Base-by-base conservation (phyloP, 35 echinoderm and acorn worm species). In the Ophioderma brevispina region DNA sequence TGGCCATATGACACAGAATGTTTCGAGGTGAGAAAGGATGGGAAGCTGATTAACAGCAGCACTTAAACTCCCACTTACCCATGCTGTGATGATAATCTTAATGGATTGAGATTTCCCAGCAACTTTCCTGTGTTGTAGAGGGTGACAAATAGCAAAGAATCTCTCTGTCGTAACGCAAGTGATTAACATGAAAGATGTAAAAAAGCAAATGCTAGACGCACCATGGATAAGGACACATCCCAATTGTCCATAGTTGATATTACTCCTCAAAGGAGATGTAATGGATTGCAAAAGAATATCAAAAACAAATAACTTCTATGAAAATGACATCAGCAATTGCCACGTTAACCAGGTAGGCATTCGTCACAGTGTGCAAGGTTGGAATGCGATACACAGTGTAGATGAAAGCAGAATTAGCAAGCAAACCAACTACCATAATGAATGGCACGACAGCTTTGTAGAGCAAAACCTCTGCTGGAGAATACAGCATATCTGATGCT, bases 81-180 rank as follows among this genome's bases (percentile, higher is more conserved):
- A 85, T 31, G 49, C 15, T 52, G 63, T 33, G 0, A 40, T 37
- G 70, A 85, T 38, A 23, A 85, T 31, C 33, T 35, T 33, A 15
- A 36, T 36, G 10, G 83, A 64, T 19, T 33, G 83, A 35, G 35
- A 21, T 35, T 40, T 52, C 0, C 83, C 52, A 21, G 49, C 32
- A 13, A 85, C 63, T 11, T 23, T 6, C 15, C 31, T 31, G 70
- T 59, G 50, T 85, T 64, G 39, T 19, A 85, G 14, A 0, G 83
- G 83, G 39, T 75, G 83, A 70, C 83, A 85, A 15, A 85, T 52
- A 13, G 32, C 43, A 8, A 36, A 37, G 33, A 33, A 85, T 70
- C 37, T 85, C 32, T 85, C 83, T 35, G 31, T 64, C 14, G 83
- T 64, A 1, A 37, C 46, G 23, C 63, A 18, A 0, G 83, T 85